phyloP scores from a whole-genome alignment of 2,888 invertebrate genomes.

The Steromphala cineraria region DNA sequence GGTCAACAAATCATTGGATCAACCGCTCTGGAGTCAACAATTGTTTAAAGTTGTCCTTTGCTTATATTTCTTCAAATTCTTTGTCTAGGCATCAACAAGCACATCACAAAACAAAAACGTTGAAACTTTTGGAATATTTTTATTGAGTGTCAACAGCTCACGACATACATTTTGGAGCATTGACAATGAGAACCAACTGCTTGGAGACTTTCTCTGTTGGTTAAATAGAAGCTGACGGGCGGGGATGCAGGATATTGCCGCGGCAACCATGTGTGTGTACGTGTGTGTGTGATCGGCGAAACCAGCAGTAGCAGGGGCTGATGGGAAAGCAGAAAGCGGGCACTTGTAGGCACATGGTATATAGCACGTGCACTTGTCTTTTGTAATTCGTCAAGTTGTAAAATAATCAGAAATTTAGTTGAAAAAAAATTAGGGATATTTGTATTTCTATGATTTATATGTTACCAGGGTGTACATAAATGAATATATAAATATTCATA shows the following conservation, averaged over 20 bases:
- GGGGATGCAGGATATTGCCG: conserved; percentile 3
- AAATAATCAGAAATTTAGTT: no score
- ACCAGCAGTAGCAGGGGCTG: conserved; percentile 3
- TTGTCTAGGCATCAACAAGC: neutral
- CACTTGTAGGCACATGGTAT: neutral
- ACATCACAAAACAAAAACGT: neutral
- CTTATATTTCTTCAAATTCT: neutral
- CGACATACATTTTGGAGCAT: conserved; percentile 30
- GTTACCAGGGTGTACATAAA: no score
- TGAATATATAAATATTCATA: no score
- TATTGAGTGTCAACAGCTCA: conserved; percentile 29
- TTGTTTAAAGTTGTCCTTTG: no score
- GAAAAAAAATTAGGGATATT: no score
- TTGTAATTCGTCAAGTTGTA: no score
- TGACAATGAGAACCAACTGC: conserved; percentile 23
- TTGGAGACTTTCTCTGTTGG: conserved; percentile 19
- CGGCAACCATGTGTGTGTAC: neutral
- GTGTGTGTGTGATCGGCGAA: neutral
- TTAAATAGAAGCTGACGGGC: neutral
- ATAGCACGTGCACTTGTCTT: no score
- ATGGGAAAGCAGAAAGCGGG: neutral
- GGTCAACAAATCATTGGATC: no score
- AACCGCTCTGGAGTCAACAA: no score
- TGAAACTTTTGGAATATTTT: conserved; percentile 23
- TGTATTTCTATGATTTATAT: no score